These are phyloP conservation scores for Brachyopa scutellaris DNA, from an alignment of 2,888 invertebrate genomes.

Conservation along the genomic window DNA sequence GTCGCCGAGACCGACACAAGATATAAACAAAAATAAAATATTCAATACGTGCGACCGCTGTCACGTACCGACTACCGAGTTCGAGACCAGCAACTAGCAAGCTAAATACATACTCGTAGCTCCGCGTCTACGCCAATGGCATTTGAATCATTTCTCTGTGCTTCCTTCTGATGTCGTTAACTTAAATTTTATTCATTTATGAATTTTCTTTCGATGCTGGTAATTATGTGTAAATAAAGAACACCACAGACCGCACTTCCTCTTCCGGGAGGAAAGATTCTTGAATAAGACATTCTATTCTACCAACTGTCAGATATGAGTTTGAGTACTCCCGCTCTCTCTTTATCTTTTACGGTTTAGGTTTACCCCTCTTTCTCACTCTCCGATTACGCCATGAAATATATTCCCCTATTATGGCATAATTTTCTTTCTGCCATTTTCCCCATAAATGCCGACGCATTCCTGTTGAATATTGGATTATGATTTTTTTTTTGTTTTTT, in stretches of 20 bases:
- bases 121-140: conserved; percentile 38
- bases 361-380: not conserved
- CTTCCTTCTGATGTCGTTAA: not conserved
- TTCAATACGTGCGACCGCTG: conserved; percentile 61
- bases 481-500: not conserved
- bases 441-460: conserved; percentile 54
- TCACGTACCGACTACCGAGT: conserved; percentile 54
- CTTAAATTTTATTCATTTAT: conserved; percentile 21
- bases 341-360: too few relatives aligned
- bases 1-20: conserved; percentile 10
- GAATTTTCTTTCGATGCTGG: conserved; percentile 5
- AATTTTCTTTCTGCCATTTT: conserved; percentile 17
- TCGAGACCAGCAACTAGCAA: not conserved
- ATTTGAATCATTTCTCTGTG: conserved; percentile 22
- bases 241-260: conserved; percentile 32
- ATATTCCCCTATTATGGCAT: conserved; percentile 33
- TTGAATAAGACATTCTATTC: not conserved
- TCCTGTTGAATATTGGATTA: conserved; percentile 65
- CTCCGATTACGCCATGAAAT: not conserved
- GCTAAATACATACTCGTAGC: too few relatives aligned
- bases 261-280: conserved; percentile 24
- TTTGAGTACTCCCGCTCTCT: conserved; percentile 4
- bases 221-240: conserved; percentile 48
- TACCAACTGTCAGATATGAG: not conserved
- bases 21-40: conserved; percentile 52